phyloP scores from a whole-genome alignment of 2,113 vertebrate species.

The Beaufortia kweichowensis region DNA sequence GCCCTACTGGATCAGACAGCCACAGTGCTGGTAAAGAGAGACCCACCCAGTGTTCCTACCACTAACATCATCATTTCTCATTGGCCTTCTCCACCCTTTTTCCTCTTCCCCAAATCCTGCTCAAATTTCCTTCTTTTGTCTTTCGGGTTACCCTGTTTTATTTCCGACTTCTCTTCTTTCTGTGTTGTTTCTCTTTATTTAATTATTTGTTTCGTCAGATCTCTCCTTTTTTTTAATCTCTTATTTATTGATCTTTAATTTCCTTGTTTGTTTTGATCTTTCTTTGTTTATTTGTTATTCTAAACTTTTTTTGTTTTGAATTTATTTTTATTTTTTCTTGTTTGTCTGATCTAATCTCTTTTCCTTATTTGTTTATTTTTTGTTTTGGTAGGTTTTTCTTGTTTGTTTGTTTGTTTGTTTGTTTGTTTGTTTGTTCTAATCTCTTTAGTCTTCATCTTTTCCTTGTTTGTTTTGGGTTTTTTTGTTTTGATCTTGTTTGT shows the following conservation, averaged over 20 bases:
- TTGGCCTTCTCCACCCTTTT: neutral
- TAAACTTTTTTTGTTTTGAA: neutral
- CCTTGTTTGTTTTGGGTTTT: no score
- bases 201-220: constrained; percentile 48
- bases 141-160: neutral
- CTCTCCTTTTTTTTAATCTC: constrained; percentile 21
- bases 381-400: neutral
- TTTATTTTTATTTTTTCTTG: no score
- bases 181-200: neutral
- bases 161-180: no score
- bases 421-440: no score
- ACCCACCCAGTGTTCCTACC: constrained; percentile 38
- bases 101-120: constrained; percentile 10
- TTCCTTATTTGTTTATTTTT: neutral
- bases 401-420: neutral
- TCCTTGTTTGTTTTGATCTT: neutral
- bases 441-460: no score
- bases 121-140: neutral
- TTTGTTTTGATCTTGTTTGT: neutral
- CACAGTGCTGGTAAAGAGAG: constrained; percentile 95
- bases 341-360: neutral
- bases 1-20: constrained; percentile 98
- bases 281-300: neutral
- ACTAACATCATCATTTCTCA: constrained; percentile 45
- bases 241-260: neutral